phyloP scores from a whole-genome alignment of 1,140 invertebrate genomes.

The Drosophila tristis region DNA sequence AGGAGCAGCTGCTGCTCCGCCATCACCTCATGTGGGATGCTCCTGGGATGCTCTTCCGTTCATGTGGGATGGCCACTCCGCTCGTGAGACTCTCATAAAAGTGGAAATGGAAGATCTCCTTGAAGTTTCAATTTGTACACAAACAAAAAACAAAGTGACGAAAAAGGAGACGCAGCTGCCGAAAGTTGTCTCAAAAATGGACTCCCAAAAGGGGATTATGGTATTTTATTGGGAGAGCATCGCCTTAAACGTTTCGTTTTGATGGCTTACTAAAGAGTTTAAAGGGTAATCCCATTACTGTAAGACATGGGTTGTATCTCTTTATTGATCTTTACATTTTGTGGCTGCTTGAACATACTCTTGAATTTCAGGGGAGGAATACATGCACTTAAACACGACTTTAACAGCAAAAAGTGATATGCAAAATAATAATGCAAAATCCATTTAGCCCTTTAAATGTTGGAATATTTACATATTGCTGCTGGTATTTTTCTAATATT shows the following conservation, averaged over 20 bases:
- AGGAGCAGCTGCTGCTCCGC: conserved; percentile 19
- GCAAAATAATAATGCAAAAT: too few relatives aligned
- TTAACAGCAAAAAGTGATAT: too few relatives aligned
- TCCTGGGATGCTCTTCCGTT: too few relatives aligned
- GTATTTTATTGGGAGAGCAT: neutral
- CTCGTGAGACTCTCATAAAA: conserved; percentile 15
- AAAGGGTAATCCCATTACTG: neutral
- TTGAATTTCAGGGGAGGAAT: too few relatives aligned
- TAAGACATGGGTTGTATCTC: neutral
- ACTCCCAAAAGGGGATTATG: neutral
- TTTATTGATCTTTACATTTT: neutral
- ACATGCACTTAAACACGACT: too few relatives aligned
- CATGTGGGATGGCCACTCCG: neutral
- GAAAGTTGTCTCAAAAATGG: conserved; percentile 24
- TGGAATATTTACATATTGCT: too few relatives aligned
- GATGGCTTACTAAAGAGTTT: neutral
- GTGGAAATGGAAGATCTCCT: conserved; percentile 3
- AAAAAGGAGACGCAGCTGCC: conserved; percentile 23
- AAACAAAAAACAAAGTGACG: neutral
- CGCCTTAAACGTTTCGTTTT: neutral
- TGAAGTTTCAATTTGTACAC: conserved; percentile 16
- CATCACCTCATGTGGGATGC: conserved; percentile 5
- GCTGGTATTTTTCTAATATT: too few relatives aligned
- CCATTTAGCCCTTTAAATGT: too few relatives aligned
- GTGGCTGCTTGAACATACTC: too few relatives aligned